Base-by-base conservation (phyloP, 1,140 invertebrate species). In the Caligus rogercresseyi region DNA sequence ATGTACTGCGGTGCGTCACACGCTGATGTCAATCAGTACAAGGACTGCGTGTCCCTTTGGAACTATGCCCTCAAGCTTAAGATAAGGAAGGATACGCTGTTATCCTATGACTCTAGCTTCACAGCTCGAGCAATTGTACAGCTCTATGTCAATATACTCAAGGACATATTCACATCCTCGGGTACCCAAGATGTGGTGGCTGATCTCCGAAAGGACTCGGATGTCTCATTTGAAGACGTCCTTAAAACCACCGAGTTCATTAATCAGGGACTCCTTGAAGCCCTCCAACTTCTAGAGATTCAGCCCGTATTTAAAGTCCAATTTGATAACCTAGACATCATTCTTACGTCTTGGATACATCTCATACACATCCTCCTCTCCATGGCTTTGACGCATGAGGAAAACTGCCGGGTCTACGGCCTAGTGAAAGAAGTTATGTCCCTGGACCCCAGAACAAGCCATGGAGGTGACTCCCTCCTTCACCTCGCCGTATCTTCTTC, bases 1-100 rank as follows among this genome's bases (percentile, higher is more conserved):
- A 71, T 72, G 69, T 71, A 71, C 58, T 51, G 43, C 31, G 71
- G 71, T 1, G 71, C 71, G 1, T 66, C 69, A 23, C 71, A 71
- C 65, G 71, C 70, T 1, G 71, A 72, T 55, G 65, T 66, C 20
- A 63, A 69, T n/a, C 65, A 69, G 21, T 71, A 69, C 58, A 67
- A 69, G 19, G 43, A 67, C 7, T 72, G 70, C 63, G 69, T 71
- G 1, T 65, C 65, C 56, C 61, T 72, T 18, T 72, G 70, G 69
- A 61, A 64, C 53, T 70, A 71, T 64, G 69, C 70, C n/a, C 61
- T 72, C n/a, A 66, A 69, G 20, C 62, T 67, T n/a, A 65, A 64
- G 31, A 70, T 69, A 18, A 63, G 57, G 23, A 72, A 66, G 67
- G 70, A 68, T 58, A 69, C 23, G 61, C 66, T 68, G 54, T 66